Conservation (phyloP, 2,113 vertebrate species). For the Sterrhoptilus dennistouni region DNA sequence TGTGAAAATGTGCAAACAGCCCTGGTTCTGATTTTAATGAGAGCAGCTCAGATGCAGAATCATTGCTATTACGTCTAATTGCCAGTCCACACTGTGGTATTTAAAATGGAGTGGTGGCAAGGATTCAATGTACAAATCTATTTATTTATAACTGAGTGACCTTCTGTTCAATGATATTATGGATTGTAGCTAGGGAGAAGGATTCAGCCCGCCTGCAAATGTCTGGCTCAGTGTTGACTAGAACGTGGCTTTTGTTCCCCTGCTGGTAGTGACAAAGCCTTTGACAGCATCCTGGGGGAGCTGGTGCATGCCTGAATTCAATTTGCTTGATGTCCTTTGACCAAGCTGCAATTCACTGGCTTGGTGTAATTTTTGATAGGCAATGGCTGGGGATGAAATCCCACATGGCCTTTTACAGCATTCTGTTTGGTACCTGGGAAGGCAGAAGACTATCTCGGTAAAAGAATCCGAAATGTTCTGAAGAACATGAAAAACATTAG, state of each 20-base stretch:
- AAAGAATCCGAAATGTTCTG: background rate
- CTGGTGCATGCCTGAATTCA: background rate
- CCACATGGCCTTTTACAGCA: background rate
- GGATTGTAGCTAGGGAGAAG: background rate
- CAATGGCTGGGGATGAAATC: background rate
- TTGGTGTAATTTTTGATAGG: background rate
- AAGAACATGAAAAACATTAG: conserved; percentile 24
- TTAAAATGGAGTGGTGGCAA: conserved; percentile 6
- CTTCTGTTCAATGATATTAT: conserved; percentile 34
- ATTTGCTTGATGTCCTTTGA: conserved; percentile 45
- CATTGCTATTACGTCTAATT: background rate
- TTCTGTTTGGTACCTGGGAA: background rate
- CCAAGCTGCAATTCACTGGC: conserved; percentile 17
- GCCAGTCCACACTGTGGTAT: background rate
- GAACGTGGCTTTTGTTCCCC: background rate
- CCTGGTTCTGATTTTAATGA: background rate
- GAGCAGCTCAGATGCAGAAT: background rate
- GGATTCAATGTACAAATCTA: conserved; percentile 24
- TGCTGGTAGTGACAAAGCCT: conserved; percentile 16
- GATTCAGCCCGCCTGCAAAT: background rate
- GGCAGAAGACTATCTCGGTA: background rate
- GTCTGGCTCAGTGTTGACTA: background rate
- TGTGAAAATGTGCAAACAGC: background rate
- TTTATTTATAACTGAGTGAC: conserved; percentile 38
- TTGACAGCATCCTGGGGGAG: conserved; percentile 10